Base-by-base conservation (phyloP, 2,797 vertebrate genomes). In the Sebastes hopkinsi region DNA sequence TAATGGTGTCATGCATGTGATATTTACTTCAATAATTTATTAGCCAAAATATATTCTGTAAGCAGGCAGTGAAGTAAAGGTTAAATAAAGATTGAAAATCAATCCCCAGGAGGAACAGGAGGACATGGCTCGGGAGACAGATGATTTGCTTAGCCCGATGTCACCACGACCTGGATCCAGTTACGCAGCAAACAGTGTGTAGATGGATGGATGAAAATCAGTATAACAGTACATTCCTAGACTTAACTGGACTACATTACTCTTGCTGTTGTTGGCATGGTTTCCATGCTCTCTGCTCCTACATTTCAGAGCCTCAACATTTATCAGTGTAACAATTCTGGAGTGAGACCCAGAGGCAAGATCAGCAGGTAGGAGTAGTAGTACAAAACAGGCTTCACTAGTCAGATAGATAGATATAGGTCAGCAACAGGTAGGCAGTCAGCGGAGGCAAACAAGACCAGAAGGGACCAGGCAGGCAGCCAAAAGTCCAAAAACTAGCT, bases 381-480 rank as follows among this genome's bases (percentile, higher is more conserved):
- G 46, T 14, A 52, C 46, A 67, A 32, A 54, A 67, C 46, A 66
- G 36, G 14, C 22, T 67, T 32, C n/a, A 14, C 66, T 67, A 30
- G 27, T 22, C 46, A 54, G 46, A 54, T 50, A 30, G 16, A 27
- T n/a, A 52, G 66, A 67, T 52, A 54, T 65, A 38, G 81, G 86
- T 88, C 70, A 66, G 67, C 75, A 91, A 82, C 74, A 83, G 72
- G 83, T 88, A 81, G 87, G 88, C 85, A 80, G 81, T 81, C 73
- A 75, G 84, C 67, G 18, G 67, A 87, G 69, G 87, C 75, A 85
- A 86, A 85, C 62, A 85, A 61, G 59, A 83, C 80, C 79, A 79
- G 83, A 79, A 75, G 83, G 70, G 14, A 72, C 65, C 72, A n/a
- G 87, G 88, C 80, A 89, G 64, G 72, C 78, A 77, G 89, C 85